phyloP scores from a whole-genome alignment of 1,140 invertebrate genomes.

The Drosophila baimaii region DNA sequence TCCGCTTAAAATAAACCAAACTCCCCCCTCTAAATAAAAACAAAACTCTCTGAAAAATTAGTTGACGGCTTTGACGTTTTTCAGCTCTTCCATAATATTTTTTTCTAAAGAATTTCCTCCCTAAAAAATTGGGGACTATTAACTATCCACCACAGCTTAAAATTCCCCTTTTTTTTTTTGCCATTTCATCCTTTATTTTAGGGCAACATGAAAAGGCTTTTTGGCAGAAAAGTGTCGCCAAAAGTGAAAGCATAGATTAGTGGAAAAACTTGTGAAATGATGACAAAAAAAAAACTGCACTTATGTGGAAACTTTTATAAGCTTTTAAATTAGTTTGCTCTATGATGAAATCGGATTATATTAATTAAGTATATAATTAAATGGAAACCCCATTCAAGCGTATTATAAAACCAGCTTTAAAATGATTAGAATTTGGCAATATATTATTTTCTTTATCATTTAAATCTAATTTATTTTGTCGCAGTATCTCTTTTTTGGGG shows the following conservation, averaged over 20 bases:
- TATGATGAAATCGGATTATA: neutral
- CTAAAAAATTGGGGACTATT: neutral
- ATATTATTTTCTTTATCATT: neutral
- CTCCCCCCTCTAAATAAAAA: neutral
- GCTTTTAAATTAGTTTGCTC: too few species aligned
- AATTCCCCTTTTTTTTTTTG: neutral
- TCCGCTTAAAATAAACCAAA: too few species aligned
- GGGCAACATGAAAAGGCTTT: constrained; percentile 13
- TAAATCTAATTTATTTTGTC: neutral
- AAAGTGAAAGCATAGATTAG: neutral
- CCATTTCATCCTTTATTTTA: neutral
- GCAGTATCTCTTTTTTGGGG: neutral
- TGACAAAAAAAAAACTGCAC: neutral
- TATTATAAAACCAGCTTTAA: neutral
- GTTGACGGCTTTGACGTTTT: neutral
- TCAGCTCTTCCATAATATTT: neutral
- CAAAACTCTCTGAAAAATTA: neutral
- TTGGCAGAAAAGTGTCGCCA: neutral
- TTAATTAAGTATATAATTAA: neutral
- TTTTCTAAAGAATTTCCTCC: too few species aligned
- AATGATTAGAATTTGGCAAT: neutral
- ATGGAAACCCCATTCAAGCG: neutral
- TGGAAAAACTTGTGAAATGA: neutral
- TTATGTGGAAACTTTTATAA: neutral
- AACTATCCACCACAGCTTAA: neutral